Evolutionary conservation across 2,888 invertebrate species (phyloP).

Genomic region (Cecidostiba fungosa): DNA sequence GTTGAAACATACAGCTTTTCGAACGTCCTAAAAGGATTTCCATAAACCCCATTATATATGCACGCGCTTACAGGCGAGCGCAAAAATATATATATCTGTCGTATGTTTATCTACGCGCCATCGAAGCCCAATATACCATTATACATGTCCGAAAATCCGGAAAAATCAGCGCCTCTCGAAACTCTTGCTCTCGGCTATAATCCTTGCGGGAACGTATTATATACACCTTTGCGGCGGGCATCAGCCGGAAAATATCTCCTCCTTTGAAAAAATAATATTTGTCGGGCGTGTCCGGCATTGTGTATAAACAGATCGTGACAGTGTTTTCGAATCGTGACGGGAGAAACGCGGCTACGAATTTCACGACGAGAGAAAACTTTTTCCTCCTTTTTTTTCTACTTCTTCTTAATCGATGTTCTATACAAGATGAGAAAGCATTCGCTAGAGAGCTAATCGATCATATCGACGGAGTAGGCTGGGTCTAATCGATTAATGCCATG

Average conservation of each 20-base stretch:
- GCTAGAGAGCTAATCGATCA: slow-evolving; percentile 57
- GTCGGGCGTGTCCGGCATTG: slow-evolving; percentile 77
- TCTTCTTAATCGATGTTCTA: background rate
- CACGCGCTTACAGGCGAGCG: slow-evolving; percentile 19
- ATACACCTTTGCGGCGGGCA: background rate
- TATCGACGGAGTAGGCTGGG: background rate
- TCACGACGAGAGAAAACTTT: slow-evolving; percentile 25
- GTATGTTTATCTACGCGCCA: background rate
- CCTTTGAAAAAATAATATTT: slow-evolving; percentile 78
- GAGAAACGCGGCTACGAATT: slow-evolving; percentile 60
- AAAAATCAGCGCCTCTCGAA: slow-evolving; percentile 15
- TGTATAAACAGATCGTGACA: slow-evolving; percentile 77
- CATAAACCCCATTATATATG: background rate
- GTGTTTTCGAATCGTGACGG: slow-evolving; percentile 67
- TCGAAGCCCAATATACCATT: background rate
- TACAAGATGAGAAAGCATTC: slow-evolving; percentile 60
- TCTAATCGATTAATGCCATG: slow-evolving; percentile 30
- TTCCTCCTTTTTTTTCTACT: background rate
- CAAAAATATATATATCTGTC: too few relatives aligned
- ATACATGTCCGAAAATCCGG: slow-evolving; percentile 38
- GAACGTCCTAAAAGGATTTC: background rate
- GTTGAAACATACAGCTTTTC: too few relatives aligned
- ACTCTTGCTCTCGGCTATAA: slow-evolving; percentile 69
- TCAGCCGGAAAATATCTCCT: slow-evolving; percentile 59
- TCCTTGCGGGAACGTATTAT: slow-evolving; percentile 75